These are phyloP conservation scores for Serranus cabrilla DNA, from an alignment of 2,797 vertebrate species.

Conservation along the genomic window DNA sequence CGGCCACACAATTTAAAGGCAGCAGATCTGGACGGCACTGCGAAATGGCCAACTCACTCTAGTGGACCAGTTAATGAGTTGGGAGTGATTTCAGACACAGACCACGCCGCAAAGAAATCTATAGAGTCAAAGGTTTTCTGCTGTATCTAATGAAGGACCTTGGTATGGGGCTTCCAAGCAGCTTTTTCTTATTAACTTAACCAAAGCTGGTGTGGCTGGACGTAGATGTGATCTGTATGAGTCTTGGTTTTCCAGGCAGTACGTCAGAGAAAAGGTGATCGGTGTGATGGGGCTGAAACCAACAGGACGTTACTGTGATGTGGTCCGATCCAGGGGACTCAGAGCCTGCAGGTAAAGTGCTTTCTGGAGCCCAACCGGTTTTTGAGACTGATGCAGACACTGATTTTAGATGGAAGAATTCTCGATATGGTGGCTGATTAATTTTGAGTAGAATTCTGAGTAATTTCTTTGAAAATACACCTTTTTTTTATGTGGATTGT, in stretches of 20 bases:
- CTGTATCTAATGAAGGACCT: slow-evolving; percentile 3
- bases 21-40: no score
- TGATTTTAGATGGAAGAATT: no score
- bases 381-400: no score
- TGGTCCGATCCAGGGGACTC: slow-evolving; percentile 93
- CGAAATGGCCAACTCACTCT: no score
- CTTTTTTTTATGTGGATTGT: no score
- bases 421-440: no score
- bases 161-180: neutral
- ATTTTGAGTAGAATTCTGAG: no score
- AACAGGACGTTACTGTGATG: slow-evolving; percentile 92
- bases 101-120: neutral
- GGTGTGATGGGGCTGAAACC: slow-evolving; percentile 98
- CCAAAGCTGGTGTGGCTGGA: neutral
- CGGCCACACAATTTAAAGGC: no score
- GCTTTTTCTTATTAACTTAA: neutral
- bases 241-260: slow-evolving; percentile 87
- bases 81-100: no score
- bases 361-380: neutral
- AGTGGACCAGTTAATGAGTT: no score
- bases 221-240: neutral
- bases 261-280: slow-evolving; percentile 92
- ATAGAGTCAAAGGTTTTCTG: neutral
- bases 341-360: slow-evolving; percentile 91
- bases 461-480: no score